phyloP scores from a whole-genome alignment of 2,888 invertebrate species.

The Poecilus cupreus region DNA sequence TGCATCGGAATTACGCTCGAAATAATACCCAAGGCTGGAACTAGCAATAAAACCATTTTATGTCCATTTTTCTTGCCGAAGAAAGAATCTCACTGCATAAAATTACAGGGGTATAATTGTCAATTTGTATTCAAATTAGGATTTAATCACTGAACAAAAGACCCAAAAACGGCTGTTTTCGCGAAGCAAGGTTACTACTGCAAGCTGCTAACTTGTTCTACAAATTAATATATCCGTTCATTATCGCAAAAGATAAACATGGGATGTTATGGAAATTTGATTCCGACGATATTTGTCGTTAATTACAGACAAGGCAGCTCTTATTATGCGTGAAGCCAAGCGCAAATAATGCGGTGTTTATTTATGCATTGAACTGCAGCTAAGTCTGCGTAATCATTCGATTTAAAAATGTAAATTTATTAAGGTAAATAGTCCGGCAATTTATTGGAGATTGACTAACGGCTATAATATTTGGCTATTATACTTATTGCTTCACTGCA shows the following conservation, averaged over 20 bases:
- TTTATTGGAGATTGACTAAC: slow-evolving; percentile 49
- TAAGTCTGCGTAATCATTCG: slow-evolving; percentile 27
- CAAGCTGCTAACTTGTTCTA: slow-evolving; percentile 6
- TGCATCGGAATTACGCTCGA: slow-evolving; percentile 30
- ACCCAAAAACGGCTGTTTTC: not conserved
- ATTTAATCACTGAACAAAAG: slow-evolving; percentile 28
- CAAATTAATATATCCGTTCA: slow-evolving; percentile 40
- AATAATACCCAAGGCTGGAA: slow-evolving; percentile 18
- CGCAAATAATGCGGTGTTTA: slow-evolving; percentile 36
- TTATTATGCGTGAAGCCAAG: slow-evolving; percentile 26
- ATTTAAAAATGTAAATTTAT: slow-evolving; percentile 54
- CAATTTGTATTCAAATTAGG: slow-evolving; percentile 42
- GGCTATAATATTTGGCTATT: slow-evolving; percentile 46
- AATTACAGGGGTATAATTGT: slow-evolving; percentile 22
- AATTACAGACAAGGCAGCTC: slow-evolving; percentile 18
- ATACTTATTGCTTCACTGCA: slow-evolving; percentile 43
- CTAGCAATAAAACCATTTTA: not conserved
- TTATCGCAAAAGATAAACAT: slow-evolving; percentile 29
- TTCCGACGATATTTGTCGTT: slow-evolving; percentile 1
- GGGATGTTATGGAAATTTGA: slow-evolving; percentile 37
- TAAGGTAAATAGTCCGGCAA: slow-evolving; percentile 47
- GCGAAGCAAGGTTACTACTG: not conserved
- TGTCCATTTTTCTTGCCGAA: not conserved
- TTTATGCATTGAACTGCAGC: slow-evolving; percentile 40
- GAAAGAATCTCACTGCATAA: not conserved